Evolutionary conservation across 1,140 invertebrate genomes (phyloP), one percentile per base, ranked within the genome.

Genomic region (Homalodisca vitripennis): DNA sequence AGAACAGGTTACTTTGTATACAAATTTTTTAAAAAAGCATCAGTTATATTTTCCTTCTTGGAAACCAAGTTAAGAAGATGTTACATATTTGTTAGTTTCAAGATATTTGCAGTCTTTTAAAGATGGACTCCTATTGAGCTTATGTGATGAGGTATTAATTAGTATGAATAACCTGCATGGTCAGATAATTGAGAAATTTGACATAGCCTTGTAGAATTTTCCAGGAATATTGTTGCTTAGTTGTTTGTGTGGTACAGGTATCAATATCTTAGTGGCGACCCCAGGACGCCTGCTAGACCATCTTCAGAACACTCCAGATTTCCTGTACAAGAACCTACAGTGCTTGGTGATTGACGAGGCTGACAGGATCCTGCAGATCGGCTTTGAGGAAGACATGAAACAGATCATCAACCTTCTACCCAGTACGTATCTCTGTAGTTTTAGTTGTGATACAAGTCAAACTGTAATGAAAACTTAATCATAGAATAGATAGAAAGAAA

Each of bases 231-330:
- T 41, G 34, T 41, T 41, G 17, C 17, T 41, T 10, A 17, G 17
- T 47, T 75, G 31, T 72, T 69, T 66, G 72, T 27, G 74, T 31
- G 69, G 74, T 77, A 62, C 79, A 87, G 85, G 93, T 47, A 89
- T 98, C n/a, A 98, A 98, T 78, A 95, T 99, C 72, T 76, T 99
- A 48, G 95, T 99, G n/a, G 95, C 97, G 10, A 99, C 98, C n/a
- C 98, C 98, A 29, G 98, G 98, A 48, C 85, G 98, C 77, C 83
- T 99, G 0, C 80, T 99, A 3, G 98, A 99, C 87, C 98, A 99
- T 82, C 82, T 99, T 69, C 93, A 97, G 83, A 98, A 98, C 77
- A 98, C 97, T 0, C 87, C 93, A 2, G 89, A 96, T 72, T 99
- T 99, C 79, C 79, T 98, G 31, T 96, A 88, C 73, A 98, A 98